phyloP scores from a whole-genome alignment of 1,140 invertebrate species.

The Hetaerina americana region DNA sequence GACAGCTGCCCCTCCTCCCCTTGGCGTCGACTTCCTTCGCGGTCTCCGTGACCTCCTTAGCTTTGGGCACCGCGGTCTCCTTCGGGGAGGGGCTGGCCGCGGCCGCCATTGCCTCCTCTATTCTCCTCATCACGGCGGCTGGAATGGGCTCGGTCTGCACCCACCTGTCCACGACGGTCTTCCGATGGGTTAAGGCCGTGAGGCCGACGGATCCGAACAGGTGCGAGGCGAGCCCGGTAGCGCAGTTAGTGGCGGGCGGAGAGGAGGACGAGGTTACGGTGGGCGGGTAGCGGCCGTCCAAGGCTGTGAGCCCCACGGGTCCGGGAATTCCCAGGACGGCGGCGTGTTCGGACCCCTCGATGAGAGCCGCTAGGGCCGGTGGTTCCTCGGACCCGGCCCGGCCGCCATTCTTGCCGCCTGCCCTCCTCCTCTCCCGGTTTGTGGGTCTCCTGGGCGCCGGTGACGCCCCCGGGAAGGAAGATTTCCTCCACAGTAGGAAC shows the following conservation, averaged over 20 bases:
- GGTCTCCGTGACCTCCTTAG: background rate
- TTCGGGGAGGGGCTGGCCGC: too few relatives aligned
- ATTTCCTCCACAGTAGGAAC: conserved; percentile 68
- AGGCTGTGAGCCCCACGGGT: background rate
- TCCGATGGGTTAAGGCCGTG: background rate
- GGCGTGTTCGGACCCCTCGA: background rate
- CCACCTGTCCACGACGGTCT: background rate
- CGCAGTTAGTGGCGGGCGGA: background rate
- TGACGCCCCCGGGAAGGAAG: conserved; percentile 57
- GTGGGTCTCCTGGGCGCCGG: conserved; percentile 26
- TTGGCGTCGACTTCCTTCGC: conserved; percentile 24
- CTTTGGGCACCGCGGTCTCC: background rate
- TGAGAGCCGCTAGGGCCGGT: background rate
- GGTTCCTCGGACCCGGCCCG: conserved; percentile 3
- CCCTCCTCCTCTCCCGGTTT: background rate
- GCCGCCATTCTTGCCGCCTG: background rate
- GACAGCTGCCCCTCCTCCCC: conserved; percentile 53
- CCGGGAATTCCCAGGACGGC: background rate
- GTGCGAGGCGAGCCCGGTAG: background rate
- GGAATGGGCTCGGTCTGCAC: conserved; percentile 19
- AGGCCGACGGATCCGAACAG: background rate
- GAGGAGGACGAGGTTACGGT: background rate
- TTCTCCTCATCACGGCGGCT: conserved; percentile 16
- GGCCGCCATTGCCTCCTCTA: conserved; percentile 19
- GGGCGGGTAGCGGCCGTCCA: background rate